A percentile compares a stretch with the other conserved stretches of the same genome.
Conservation (phyloP, 2,797 vertebrate genomes). For the Pitangus sulphuratus region DNA sequence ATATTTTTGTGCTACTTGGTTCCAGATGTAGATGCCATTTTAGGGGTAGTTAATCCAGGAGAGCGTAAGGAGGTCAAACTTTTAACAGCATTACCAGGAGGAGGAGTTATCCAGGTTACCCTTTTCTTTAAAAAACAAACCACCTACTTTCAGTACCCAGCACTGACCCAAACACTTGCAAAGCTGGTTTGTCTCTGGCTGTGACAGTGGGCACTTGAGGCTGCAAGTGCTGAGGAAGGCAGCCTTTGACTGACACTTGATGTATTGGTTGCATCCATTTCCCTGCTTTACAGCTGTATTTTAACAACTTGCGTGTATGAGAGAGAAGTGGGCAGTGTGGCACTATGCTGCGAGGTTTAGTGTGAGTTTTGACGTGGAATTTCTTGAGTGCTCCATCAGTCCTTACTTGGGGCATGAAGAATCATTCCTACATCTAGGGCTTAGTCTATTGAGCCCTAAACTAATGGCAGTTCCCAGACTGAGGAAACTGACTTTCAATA, state of each 20-base stretch:
- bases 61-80: not conserved
- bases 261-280: not conserved
- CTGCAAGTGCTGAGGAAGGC: not conserved
- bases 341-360: not conserved
- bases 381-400: not conserved
- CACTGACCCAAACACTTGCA: not conserved
- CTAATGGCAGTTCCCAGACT: not conserved
- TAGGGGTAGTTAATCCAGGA: not conserved
- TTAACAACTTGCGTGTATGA: fast-evolving
- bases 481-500: not conserved
- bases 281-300: not conserved
- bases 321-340: not conserved
- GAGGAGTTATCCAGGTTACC: not conserved
- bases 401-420: not conserved
- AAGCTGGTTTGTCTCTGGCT: not conserved
- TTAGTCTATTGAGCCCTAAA: not conserved
- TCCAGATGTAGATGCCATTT: not conserved
- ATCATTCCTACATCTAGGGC: not conserved
- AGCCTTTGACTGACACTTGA: not conserved
- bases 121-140: not conserved
- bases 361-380: not conserved
- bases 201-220: fast-evolving
- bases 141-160: not conserved
- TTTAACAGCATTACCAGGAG: not conserved
- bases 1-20: not conserved